Evolutionary conservation across 2,888 invertebrate genomes (phyloP).

Genomic region (Stegana nigrithorax): DNA sequence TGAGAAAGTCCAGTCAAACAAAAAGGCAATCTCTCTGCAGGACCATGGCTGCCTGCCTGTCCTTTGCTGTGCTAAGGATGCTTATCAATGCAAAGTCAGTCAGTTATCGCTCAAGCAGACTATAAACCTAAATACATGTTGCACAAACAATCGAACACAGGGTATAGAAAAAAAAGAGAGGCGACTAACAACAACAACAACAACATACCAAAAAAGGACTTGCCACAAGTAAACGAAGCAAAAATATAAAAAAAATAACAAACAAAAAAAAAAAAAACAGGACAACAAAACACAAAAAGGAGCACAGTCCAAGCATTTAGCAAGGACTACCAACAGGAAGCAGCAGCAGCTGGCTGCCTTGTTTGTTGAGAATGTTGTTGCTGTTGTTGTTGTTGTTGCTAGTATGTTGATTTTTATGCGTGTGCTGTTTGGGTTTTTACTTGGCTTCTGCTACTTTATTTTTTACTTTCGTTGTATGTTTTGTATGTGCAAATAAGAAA

Average conservation of each 20-base stretch:
- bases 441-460: no score
- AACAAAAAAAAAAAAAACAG: background rate
- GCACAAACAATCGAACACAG: slow-evolving; percentile 4
- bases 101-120: background rate
- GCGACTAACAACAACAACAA: background rate
- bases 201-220: background rate
- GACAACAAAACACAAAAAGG: background rate
- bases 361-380: no score
- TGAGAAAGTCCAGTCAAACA: no score
- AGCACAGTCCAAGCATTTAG: background rate
- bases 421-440: no score
- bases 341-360: background rate
- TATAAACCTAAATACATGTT: background rate
- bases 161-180: background rate
- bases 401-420: no score
- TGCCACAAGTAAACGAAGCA: background rate
- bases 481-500: slow-evolving; percentile 9
- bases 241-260: background rate
- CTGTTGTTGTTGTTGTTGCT: slow-evolving; percentile 18
- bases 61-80: background rate
- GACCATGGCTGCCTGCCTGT: no score
- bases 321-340: background rate
- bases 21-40: no score
- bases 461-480: no score
- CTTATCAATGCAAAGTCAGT: slow-evolving; percentile 3